Evolutionary conservation across 2,113 vertebrate genomes (phyloP).

Genomic region (Chaetops frenatus): DNA sequence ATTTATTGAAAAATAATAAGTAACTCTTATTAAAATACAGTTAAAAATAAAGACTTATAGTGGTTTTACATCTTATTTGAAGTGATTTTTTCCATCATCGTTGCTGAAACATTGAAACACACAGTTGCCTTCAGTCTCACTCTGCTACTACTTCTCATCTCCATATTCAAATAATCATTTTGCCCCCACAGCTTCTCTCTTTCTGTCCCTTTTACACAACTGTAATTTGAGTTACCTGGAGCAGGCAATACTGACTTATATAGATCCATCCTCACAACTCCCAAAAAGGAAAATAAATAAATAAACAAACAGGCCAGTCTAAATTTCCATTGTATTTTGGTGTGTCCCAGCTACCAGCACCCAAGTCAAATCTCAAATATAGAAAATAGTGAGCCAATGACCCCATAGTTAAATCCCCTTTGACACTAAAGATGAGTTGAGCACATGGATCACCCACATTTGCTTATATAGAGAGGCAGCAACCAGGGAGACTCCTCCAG

Average conservation of each 20-base stretch:
- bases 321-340: not conserved
- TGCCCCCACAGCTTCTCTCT: not conserved
- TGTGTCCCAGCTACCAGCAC: not conserved
- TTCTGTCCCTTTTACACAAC: not conserved
- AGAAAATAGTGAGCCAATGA: not conserved
- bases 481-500: not conserved
- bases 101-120: not conserved
- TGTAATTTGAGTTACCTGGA: not conserved
- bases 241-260: not conserved
- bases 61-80: not conserved
- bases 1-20: conserved; percentile 29
- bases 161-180: not conserved
- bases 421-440: not conserved
- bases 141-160: not conserved
- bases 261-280: accelerated
- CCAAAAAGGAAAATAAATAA: not conserved
- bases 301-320: not conserved
- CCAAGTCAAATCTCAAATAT: not conserved
- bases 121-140: not conserved
- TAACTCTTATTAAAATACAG: not conserved
- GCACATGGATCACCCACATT: not conserved
- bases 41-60: not conserved
- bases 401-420: not conserved
- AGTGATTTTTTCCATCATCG: not conserved
- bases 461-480: not conserved